Evolutionary conservation across 1,140 invertebrate species (phyloP).

Genomic region (Tribolium madens): DNA sequence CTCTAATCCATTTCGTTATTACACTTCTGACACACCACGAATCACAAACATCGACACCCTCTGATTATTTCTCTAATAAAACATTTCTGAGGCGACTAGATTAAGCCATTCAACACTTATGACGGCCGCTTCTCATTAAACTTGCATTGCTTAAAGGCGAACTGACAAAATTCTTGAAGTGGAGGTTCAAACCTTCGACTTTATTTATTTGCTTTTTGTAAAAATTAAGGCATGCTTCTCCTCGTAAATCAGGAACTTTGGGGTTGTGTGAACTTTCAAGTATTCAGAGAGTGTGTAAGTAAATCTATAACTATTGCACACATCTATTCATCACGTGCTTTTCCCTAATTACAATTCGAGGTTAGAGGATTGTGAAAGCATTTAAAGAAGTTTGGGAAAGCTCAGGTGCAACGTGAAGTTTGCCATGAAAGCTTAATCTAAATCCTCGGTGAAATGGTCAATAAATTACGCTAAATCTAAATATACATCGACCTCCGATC

Average conservation of each 20-base stretch:
- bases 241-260: slow-evolving; percentile 33
- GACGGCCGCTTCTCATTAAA: too few species aligned
- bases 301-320: slow-evolving; percentile 32
- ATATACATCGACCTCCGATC: slow-evolving; percentile 42
- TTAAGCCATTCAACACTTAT: neutral
- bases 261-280: slow-evolving; percentile 40
- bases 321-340: slow-evolving; percentile 11
- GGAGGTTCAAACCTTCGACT: too few species aligned
- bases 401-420: slow-evolving; percentile 23
- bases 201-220: slow-evolving; percentile 25
- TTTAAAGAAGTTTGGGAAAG: slow-evolving; percentile 32
- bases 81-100: neutral
- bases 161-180: too few species aligned
- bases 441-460: slow-evolving; percentile 33
- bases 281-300: slow-evolving; percentile 22
- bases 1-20: slow-evolving; percentile 24
- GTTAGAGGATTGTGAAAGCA: slow-evolving; percentile 26
- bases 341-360: slow-evolving; percentile 20
- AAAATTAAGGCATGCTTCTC: slow-evolving; percentile 3
- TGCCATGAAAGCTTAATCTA: slow-evolving; percentile 40
- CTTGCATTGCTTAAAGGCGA: too few species aligned
- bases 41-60: neutral
- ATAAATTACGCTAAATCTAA: slow-evolving; percentile 44
- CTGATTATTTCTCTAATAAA: neutral
- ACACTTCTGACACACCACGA: slow-evolving; percentile 10